Percentiles rank a stretch among this genome's conserved stretches.
Conservation (phyloP, 2,797 vertebrate genomes). For the Falco rusticolus region DNA sequence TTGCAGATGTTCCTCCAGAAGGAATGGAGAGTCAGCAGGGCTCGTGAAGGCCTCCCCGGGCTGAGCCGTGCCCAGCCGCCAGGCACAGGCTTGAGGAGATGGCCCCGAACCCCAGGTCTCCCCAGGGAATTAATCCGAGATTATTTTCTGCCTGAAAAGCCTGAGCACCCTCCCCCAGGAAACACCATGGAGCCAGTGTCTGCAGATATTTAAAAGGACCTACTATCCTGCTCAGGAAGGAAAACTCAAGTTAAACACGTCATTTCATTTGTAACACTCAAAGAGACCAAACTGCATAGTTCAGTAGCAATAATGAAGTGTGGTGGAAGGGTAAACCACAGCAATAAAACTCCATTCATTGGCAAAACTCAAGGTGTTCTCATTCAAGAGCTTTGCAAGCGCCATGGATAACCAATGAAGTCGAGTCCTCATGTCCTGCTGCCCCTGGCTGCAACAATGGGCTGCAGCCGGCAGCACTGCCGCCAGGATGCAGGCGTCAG, state of each 20-base stretch:
- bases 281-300: not conserved
- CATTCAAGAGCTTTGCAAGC: slow-evolving; percentile 21
- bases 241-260: not conserved
- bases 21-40: no score
- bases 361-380: not conserved
- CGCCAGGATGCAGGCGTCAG: not conserved
- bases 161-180: not conserved
- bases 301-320: rapidly evolving
- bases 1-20: not conserved
- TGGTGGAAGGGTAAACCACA: not conserved
- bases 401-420: not conserved
- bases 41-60: rapidly evolving
- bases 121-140: not conserved
- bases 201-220: not conserved
- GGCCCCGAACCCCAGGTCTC: rapidly evolving
- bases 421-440: not conserved
- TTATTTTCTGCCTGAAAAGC: not conserved
- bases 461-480: not conserved
- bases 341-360: not conserved
- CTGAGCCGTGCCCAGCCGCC: not conserved
- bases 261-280: not conserved
- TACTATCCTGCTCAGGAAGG: not conserved
- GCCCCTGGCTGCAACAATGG: not conserved
- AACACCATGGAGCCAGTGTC: not conserved
- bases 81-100: no score